Evolutionary conservation across 23 tunicate genomes (phyloP).

Genomic region (Botrylloides violaceus): DNA sequence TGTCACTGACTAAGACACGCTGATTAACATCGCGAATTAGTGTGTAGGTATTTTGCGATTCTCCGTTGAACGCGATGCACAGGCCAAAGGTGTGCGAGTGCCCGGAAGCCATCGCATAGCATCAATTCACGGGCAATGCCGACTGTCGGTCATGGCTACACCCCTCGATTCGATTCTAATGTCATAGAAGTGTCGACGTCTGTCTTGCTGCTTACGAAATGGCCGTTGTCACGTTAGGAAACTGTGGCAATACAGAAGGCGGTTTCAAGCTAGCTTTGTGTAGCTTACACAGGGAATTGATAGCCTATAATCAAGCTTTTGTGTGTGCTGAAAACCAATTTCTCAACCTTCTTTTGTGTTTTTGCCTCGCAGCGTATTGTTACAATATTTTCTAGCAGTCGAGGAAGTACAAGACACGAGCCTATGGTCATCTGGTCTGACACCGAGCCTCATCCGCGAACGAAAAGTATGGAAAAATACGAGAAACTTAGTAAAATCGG

Average conservation of each 20-base stretch:
- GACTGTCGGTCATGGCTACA: too few relatives aligned
- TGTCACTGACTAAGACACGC: too few relatives aligned
- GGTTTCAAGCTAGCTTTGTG: too few relatives aligned
- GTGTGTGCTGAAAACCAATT: neutral
- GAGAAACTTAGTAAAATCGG: constrained; percentile 91
- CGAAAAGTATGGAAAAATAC: constrained; percentile 81
- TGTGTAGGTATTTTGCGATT: too few relatives aligned
- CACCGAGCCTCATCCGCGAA: constrained; percentile 14
- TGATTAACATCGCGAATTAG: too few relatives aligned
- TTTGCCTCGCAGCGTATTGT: neutral
- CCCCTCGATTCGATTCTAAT: too few relatives aligned
- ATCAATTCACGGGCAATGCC: too few relatives aligned
- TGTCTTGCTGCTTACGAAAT: neutral
- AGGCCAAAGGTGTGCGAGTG: too few relatives aligned
- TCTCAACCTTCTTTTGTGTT: neutral
- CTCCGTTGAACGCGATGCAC: too few relatives aligned
- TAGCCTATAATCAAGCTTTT: neutral
- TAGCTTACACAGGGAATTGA: neutral
- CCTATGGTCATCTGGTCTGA: constrained; percentile 32
- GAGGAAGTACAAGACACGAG: neutral
- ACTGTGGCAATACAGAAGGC: too few relatives aligned
- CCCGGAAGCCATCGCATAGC: too few relatives aligned
- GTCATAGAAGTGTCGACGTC: too few relatives aligned
- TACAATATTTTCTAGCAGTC: neutral
- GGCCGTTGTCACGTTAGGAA: neutral